These are phyloP conservation scores for Dinomys branickii DNA, from an alignment of 2,113 vertebrate genomes.

Conservation along the genomic window DNA sequence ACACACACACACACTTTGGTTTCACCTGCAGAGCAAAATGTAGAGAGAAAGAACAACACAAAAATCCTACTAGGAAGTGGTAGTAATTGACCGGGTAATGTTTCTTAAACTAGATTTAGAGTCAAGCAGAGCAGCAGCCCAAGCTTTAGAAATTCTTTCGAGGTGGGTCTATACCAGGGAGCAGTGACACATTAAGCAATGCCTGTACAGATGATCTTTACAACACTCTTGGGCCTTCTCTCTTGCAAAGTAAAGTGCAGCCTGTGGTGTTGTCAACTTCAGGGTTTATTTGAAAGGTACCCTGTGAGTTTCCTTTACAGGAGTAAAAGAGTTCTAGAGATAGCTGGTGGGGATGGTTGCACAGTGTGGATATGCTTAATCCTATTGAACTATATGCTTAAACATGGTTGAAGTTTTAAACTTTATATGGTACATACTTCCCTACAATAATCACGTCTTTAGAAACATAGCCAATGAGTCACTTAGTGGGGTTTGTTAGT, in stretches of 20 bases:
- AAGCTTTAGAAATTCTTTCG: not conserved
- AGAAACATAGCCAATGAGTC: too few species aligned
- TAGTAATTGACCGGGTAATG: too few species aligned
- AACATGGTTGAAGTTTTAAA: not conserved
- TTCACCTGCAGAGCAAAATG: not conserved
- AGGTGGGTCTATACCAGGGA: not conserved
- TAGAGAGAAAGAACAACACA: not conserved
- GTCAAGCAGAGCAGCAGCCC: not conserved
- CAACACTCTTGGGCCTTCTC: not conserved
- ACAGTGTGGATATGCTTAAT: not conserved
- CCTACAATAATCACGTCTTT: not conserved
- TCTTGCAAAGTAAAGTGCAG: not conserved
- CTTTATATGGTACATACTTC: not conserved
- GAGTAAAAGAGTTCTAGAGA: not conserved
- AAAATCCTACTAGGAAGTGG: not conserved
- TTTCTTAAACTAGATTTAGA: not conserved
- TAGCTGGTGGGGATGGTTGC: too few species aligned
- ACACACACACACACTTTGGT: not conserved
- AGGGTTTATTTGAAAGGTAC: not conserved
- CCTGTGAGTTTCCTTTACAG: not conserved
- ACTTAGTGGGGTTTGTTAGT: not conserved
- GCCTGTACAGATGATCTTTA: not conserved
- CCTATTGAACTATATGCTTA: not conserved
- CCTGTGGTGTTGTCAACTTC: too few species aligned
- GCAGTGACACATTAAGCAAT: not conserved